Percentiles rank a stretch among this genome's conserved stretches.
Conservation (phyloP, 1,140 invertebrate species). For the Lucilia cuprina region DNA sequence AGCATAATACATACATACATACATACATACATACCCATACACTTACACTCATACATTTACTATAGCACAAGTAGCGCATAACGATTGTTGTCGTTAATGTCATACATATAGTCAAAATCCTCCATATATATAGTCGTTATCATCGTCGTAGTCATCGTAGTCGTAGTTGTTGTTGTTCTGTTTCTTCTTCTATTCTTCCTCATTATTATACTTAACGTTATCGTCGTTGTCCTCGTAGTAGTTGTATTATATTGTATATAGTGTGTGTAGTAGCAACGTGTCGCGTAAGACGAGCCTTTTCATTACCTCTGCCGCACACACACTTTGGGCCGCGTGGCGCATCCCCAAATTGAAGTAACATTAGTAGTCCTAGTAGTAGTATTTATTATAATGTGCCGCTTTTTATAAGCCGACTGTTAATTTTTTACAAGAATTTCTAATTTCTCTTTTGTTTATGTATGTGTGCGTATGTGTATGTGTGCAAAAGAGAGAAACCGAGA, state of each 20-base stretch:
- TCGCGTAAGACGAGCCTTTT: conserved; percentile 23
- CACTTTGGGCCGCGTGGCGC: conserved; percentile 22
- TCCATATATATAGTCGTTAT: neutral
- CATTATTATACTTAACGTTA: neutral
- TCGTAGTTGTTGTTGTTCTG: neutral
- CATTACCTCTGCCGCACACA: neutral
- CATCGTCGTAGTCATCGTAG: neutral
- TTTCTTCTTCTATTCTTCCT: neutral
- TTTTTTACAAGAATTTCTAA: neutral
- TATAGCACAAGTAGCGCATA: conserved; percentile 24
- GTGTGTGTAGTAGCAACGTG: conserved; percentile 9
- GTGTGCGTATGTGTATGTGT: neutral
- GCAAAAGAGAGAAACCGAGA: neutral
- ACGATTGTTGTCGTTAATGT: conserved; percentile 27
- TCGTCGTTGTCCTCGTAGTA: conserved; percentile 1
- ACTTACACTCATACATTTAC: neutral
- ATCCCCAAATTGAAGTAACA: conserved; percentile 8
- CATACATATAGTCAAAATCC: neutral
- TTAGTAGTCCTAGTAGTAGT: neutral
- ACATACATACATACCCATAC: neutral
- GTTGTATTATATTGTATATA: neutral
- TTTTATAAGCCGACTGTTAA: neutral
- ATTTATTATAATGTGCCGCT: neutral
- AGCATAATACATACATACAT: neutral
- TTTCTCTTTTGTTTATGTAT: neutral